Evolutionary conservation across 2,797 vertebrate genomes (phyloP).

Genomic region (Ciconia nigra): DNA sequence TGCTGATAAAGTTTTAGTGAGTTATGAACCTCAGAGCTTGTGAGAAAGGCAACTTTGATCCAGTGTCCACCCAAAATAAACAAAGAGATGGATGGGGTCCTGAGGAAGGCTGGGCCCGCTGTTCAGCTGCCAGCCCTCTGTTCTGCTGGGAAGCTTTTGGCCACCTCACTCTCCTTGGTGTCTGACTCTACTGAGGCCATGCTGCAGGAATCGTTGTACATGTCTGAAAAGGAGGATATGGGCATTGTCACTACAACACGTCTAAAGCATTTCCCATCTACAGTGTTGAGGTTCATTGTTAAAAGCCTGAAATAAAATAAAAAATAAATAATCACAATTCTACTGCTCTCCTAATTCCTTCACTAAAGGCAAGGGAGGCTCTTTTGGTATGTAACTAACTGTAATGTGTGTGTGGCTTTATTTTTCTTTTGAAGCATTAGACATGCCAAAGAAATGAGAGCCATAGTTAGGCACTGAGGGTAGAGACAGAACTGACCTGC

Average conservation of each 20-base stretch:
- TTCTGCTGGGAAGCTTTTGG: conserved; percentile 74
- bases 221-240: conserved; percentile 75
- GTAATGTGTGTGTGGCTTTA: background rate
- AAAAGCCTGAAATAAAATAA: conserved; percentile 2
- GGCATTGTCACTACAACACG: background rate
- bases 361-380: background rate
- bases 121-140: conserved; percentile 78
- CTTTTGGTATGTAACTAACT: background rate
- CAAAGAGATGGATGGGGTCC: conserved; percentile 17
- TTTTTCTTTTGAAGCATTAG: background rate
- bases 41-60: conserved; percentile 58
- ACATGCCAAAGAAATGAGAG: background rate
- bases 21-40: conserved; percentile 42
- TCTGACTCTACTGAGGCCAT: conserved; percentile 78
- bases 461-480: background rate
- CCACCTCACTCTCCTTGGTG: conserved; percentile 65
- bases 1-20: conserved; percentile 19
- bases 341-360: background rate
- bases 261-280: background rate
- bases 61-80: conserved; percentile 31
- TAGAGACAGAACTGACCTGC: background rate
- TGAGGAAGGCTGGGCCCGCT: conserved; percentile 29
- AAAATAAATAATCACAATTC: background rate
- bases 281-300: background rate
- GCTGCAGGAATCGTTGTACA: conserved; percentile 81